Evolutionary conservation across 2,113 vertebrate species (phyloP).

Genomic region (Budorcas taxicolor): DNA sequence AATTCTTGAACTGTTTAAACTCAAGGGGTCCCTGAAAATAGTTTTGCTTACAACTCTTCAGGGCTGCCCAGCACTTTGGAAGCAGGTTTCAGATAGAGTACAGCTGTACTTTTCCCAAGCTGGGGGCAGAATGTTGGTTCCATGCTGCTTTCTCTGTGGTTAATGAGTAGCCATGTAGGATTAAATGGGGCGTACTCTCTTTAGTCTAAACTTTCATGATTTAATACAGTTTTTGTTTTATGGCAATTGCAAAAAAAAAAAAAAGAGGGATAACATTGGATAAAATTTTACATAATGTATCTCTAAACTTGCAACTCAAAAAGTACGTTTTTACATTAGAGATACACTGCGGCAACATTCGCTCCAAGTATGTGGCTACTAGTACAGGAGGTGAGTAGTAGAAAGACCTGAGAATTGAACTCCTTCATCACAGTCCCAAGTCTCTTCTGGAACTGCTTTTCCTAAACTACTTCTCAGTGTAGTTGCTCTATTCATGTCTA

Average conservation of each 20-base stretch:
- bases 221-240: not conserved
- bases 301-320: not conserved
- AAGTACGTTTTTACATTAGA: not conserved
- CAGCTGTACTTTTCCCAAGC: not conserved
- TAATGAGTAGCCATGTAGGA: not conserved
- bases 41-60: conserved; percentile 6
- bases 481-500: not conserved
- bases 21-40: conserved; percentile 4
- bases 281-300: not conserved
- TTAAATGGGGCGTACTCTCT: not conserved
- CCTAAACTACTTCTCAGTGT: not conserved
- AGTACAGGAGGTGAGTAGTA: not conserved
- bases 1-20: conserved; percentile 36
- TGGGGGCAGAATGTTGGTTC: not conserved
- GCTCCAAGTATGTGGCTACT: not conserved
- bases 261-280: not conserved
- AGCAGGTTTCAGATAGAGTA: not conserved
- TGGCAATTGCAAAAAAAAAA: not conserved
- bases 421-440: not conserved
- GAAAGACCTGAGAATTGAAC: not conserved
- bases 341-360: not conserved
- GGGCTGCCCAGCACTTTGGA: not conserved
- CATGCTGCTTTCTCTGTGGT: not conserved
- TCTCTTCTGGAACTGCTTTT: not conserved
- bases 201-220: not conserved